A percentile compares a stretch with the other conserved stretches of the same genome.
phyloP scores from a whole-genome alignment of 53 echinoderm and acorn worm species.

The Paracentrotus lividus region DNA sequence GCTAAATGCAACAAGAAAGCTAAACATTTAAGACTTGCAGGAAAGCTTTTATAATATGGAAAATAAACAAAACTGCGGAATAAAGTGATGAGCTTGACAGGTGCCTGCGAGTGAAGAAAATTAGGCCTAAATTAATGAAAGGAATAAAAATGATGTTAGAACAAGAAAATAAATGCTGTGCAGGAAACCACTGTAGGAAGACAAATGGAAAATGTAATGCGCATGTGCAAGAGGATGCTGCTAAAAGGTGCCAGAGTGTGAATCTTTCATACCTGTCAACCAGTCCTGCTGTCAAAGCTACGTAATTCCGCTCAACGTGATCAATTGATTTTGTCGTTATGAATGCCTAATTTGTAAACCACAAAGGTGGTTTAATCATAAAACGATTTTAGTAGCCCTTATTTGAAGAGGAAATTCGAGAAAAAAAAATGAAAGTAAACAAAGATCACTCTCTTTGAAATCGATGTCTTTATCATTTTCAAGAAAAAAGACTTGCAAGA shows the following conservation, averaged over 20 bases:
- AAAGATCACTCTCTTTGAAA: background rate
- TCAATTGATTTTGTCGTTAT: background rate
- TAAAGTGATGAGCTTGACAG: background rate
- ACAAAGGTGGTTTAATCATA: background rate
- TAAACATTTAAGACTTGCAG: no score
- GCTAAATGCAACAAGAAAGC: background rate
- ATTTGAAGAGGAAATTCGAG: background rate
- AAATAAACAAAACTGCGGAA: background rate
- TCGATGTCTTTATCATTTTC: background rate
- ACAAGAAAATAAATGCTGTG: background rate
- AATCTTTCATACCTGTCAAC: conserved; percentile 26
- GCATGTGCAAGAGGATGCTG: background rate
- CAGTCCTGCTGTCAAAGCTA: no score
- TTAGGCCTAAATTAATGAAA: conserved; percentile 15
- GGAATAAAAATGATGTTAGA: background rate
- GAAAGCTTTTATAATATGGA: background rate
- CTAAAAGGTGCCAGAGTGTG: background rate
- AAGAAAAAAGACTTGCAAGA: background rate
- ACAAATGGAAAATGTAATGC: conserved; percentile 10
- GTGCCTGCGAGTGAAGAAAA: conserved; percentile 1
- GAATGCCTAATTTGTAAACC: background rate
- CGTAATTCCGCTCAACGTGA: background rate
- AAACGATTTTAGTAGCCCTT: background rate
- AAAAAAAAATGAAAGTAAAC: no score
- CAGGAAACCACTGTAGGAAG: background rate